Conservation (phyloP, 2,797 vertebrate genomes). For the Sebastiscus albofasciatus region DNA sequence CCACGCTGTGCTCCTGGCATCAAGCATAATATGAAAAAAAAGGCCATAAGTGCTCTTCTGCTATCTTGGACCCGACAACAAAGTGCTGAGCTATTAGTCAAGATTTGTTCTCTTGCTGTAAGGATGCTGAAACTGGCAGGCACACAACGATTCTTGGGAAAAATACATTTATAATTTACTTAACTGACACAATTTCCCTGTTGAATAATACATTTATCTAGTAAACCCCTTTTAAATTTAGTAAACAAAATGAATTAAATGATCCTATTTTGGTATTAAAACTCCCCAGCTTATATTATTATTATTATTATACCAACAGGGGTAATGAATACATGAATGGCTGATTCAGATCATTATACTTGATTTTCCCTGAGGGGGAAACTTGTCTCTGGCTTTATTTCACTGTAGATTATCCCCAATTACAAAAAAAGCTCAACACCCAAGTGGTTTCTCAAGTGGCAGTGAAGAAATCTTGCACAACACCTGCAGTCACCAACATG, state of each 20-base stretch:
- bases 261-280: background rate
- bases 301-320: background rate
- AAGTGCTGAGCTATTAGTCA: slow-evolving; percentile 40
- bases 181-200: background rate
- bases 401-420: background rate
- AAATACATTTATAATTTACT: background rate
- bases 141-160: background rate
- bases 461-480: background rate
- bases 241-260: background rate
- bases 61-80: slow-evolving; percentile 41
- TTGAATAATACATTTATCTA: background rate
- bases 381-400: background rate
- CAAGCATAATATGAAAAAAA: slow-evolving; percentile 19
- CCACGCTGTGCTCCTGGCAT: slow-evolving; percentile 39
- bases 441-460: background rate
- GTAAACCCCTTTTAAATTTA: background rate
- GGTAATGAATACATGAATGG: slow-evolving; percentile 1
- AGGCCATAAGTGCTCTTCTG: slow-evolving; percentile 20
- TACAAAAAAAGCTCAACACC: background rate
- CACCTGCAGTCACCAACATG: background rate
- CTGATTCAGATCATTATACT: background rate
- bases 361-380: background rate
- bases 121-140: slow-evolving; percentile 23
- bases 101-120: slow-evolving; percentile 34
- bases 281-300: background rate